Evolutionary conservation across 2,888 invertebrate genomes (phyloP).

Genomic region (Philereme vetulata): DNA sequence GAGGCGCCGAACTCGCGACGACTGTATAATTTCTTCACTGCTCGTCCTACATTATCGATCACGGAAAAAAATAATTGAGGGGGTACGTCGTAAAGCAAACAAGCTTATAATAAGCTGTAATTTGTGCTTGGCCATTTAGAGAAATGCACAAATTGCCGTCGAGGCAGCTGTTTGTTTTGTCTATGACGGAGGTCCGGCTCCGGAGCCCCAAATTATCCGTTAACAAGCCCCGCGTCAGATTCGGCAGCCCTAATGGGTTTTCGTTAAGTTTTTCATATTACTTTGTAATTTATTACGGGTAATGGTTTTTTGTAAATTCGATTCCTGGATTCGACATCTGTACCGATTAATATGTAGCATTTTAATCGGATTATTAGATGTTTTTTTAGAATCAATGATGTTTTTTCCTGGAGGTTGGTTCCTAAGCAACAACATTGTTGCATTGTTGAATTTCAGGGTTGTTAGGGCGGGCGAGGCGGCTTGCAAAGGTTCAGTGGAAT

Average conservation of each 20-base stretch:
- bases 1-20: slow-evolving; percentile 73
- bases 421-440: no score
- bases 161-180: slow-evolving; percentile 83
- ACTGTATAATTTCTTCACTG: slow-evolving; percentile 81
- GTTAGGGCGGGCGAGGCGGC: no score
- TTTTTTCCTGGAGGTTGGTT: neutral
- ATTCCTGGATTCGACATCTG: slow-evolving; percentile 73
- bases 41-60: slow-evolving; percentile 80
- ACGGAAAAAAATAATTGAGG: slow-evolving; percentile 82
- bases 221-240: slow-evolving; percentile 84
- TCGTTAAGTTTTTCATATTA: slow-evolving; percentile 81
- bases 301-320: slow-evolving; percentile 71
- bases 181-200: slow-evolving; percentile 82
- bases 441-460: no score
- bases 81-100: slow-evolving; percentile 84
- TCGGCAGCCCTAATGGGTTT: slow-evolving; percentile 84
- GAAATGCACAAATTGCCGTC: slow-evolving; percentile 81
- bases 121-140: slow-evolving; percentile 83
- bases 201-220: slow-evolving; percentile 77
- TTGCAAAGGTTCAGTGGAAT: no score
- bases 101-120: slow-evolving; percentile 84
- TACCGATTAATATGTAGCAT: slow-evolving; percentile 62
- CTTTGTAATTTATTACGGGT: slow-evolving; percentile 78
- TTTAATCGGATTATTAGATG: slow-evolving; percentile 25
- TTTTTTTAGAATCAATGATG: slow-evolving; percentile 1